Percentiles rank a stretch among this genome's conserved stretches.
These are phyloP conservation scores for Bucco capensis DNA, from an alignment of 2,113 vertebrate species.

Conservation along the genomic window DNA sequence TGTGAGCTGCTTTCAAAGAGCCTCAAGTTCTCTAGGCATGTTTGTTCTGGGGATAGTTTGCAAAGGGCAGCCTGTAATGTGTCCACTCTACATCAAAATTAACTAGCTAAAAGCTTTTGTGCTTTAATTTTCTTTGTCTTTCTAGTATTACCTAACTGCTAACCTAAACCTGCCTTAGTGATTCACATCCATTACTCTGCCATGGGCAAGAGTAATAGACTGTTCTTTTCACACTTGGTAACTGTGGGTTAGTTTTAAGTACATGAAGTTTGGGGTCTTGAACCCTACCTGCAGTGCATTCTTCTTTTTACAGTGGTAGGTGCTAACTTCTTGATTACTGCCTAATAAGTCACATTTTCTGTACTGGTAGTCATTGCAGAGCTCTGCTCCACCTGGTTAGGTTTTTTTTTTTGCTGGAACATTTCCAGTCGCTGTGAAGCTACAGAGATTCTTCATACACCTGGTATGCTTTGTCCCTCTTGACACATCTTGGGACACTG, in stretches of 20 bases:
- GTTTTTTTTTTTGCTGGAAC: background rate
- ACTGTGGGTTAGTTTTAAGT: background rate
- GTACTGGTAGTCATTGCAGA: background rate
- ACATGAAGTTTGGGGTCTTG: background rate
- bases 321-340: background rate
- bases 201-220: background rate
- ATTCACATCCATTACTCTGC: background rate
- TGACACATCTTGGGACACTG: background rate
- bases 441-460: background rate
- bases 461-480: background rate
- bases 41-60: background rate
- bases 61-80: background rate
- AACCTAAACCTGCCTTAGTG: background rate
- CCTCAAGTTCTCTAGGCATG: background rate
- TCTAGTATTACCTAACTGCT: background rate
- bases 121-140: background rate
- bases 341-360: background rate
- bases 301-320: background rate
- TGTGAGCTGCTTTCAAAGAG: background rate
- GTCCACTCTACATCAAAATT: background rate
- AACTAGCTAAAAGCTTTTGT: background rate
- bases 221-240: background rate
- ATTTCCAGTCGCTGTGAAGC: background rate
- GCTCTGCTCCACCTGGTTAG: background rate
- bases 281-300: background rate